Evolutionary conservation across 2,888 invertebrate species (phyloP), one percentile per base, ranked within the genome.

Genomic region (Pandemis cinnamomeana): DNA sequence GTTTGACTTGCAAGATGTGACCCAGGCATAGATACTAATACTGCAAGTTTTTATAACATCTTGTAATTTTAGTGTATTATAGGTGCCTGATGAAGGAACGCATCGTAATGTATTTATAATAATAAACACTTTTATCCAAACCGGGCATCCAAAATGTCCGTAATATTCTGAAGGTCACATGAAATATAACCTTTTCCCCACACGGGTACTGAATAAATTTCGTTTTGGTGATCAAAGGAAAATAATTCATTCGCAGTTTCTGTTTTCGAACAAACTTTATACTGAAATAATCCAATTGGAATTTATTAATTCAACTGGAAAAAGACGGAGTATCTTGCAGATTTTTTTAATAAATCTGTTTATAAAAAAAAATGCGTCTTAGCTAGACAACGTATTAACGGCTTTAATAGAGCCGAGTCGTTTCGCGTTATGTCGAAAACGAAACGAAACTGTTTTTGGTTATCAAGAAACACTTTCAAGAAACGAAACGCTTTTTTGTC

Each of bases 191-290:
- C 27, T 64, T 64, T 69, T 27, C 48, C 55, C 42, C 64, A 46
- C 68, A 60, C 53, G 64, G 58, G 27, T 41, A 48, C 41, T 20
- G 55, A 55, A 55, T 55, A 55, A 53, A 53, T 48, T 67, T 67
- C 41, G 61, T 61, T 61, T 61, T 73, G 64, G 44, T 67, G 73
- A 73, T 70, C 73, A 73, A 73, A 73, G 73, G 64, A 66, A 70
- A 53, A 64, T 64, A 41, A 70, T 69, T 69, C 72, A 64, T 60
- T 60, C 48, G 72, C 73, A 60, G 69, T 73, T 51, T 66, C 44
- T 68, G 67, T 63, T 72, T 68, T 67, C 46, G 62, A 53, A 44
- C 60, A 69, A 72, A 73, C 60, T 70, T 73, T 67, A 67, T 62
- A 60, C 60, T 70, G 69, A 60, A 70, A 58, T 64, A 60, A 66